A percentile compares a stretch with the other conserved stretches of the same genome.
Conservation (phyloP, 1,140 invertebrate species). For the Campoletis sonorensis region DNA sequence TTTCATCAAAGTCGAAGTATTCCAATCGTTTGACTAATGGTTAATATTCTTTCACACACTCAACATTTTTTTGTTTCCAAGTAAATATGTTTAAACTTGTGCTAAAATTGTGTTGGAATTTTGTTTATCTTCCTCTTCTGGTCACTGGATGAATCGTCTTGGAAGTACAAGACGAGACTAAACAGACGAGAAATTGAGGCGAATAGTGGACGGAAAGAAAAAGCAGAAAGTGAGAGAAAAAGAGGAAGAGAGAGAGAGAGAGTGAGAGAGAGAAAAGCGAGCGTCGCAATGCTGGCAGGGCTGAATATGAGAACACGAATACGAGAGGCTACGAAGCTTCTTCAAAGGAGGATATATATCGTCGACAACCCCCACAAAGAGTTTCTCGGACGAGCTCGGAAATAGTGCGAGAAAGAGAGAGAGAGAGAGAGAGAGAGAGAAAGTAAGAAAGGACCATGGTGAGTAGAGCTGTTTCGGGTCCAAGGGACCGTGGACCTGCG, state of each 20-base stretch:
- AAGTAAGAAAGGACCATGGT: background rate
- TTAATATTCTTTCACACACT: background rate
- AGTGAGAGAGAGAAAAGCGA: background rate
- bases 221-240: too few relatives aligned
- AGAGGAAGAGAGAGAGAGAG: too few relatives aligned
- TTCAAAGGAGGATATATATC: conserved; percentile 54
- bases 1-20: background rate
- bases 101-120: background rate
- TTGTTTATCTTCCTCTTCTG: background rate
- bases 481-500: conserved; percentile 4
- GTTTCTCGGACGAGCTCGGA: conserved; percentile 49
- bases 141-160: background rate
- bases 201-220: conserved; percentile 10
- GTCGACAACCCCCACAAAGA: conserved; percentile 60
- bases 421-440: background rate
- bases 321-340: conserved; percentile 47
- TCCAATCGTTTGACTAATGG: background rate
- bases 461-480: background rate
- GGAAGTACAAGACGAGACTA: conserved; percentile 19
- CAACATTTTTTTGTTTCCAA: background rate
- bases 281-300: conserved; percentile 50
- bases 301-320: conserved; percentile 56
- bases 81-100: background rate
- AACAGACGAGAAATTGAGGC: conserved; percentile 17
- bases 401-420: conserved; percentile 52